A percentile compares a stretch with the other conserved stretches of the same genome.
phyloP scores from a whole-genome alignment of 2,888 invertebrate genomes.

The Melanchra persicariae region DNA sequence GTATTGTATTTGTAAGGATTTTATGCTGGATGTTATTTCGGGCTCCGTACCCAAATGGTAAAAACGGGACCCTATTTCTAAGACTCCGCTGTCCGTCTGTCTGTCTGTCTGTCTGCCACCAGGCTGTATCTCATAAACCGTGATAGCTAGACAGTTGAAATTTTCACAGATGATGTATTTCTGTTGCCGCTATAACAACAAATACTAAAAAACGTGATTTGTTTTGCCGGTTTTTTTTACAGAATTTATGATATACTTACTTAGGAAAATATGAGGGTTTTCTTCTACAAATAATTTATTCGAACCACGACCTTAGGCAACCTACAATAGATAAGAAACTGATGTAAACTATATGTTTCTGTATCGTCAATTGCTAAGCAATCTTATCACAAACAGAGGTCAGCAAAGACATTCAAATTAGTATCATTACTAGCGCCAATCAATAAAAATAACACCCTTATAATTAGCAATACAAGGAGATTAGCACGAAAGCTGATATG shows the following conservation, averaged over 20 bases:
- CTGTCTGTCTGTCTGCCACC: too few species aligned
- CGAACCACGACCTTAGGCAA: background rate
- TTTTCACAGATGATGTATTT: too few species aligned
- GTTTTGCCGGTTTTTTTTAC: too few species aligned
- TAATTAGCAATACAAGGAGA: constrained; percentile 31
- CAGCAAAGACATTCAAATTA: constrained; percentile 41
- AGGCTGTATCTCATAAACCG: too few species aligned
- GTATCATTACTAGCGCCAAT: constrained; percentile 24
- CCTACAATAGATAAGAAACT: background rate
- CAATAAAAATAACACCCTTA: constrained; percentile 34
- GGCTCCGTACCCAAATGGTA: too few species aligned
- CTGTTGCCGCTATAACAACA: too few species aligned
- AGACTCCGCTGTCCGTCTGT: too few species aligned
- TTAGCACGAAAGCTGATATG: constrained; percentile 9
- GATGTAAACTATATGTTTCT: background rate
- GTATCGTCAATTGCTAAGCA: constrained; percentile 15
- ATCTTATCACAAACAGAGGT: constrained; percentile 42
- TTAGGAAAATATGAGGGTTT: too few species aligned
- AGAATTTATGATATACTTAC: too few species aligned
- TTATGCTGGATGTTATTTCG: background rate
- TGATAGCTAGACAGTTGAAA: too few species aligned
- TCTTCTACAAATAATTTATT: background rate
- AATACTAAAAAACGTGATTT: too few species aligned
- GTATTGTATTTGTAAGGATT: background rate
- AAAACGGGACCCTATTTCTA: too few species aligned